Evolutionary conservation across 2,797 vertebrate species (phyloP).

Genomic region (Dromococcyx pavoninus): DNA sequence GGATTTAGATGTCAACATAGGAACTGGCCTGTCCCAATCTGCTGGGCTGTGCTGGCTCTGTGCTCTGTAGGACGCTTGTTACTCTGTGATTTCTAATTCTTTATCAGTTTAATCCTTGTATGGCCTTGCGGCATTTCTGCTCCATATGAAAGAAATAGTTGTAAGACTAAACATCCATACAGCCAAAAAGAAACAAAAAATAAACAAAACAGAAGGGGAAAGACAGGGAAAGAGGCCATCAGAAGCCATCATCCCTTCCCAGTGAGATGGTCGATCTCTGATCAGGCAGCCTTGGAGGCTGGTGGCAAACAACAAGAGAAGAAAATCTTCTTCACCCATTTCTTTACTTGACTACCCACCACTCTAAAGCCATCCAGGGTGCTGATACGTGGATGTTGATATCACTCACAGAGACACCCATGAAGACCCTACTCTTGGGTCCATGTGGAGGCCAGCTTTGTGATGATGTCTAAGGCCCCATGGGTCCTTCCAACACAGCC

Average conservation of each 20-base stretch:
- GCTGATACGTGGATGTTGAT: not conserved
- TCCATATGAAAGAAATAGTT: not conserved
- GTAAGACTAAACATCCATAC: not conserved
- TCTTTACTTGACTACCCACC: not conserved
- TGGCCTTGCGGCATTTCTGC: fast-evolving
- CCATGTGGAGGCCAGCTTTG: not conserved
- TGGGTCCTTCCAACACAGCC: not conserved
- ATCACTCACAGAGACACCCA: not conserved
- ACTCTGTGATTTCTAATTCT: not conserved
- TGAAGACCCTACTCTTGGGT: not conserved
- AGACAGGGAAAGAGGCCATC: not conserved
- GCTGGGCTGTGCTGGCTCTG: not conserved
- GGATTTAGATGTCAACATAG: not conserved
- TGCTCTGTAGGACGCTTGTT: not conserved
- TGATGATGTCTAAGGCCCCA: not conserved
- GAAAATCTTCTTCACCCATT: not conserved
- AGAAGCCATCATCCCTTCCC: not conserved
- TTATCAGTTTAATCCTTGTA: not conserved
- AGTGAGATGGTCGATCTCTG: fast-evolving
- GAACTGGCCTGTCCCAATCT: not conserved
- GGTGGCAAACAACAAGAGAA: not conserved
- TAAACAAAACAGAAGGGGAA: not conserved
- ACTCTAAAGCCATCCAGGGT: not conserved
- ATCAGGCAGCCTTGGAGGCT: not conserved
- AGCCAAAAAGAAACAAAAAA: not conserved